Evolutionary conservation across 2,888 invertebrate species (phyloP).

Genomic region (Cephonodes hylas): DNA sequence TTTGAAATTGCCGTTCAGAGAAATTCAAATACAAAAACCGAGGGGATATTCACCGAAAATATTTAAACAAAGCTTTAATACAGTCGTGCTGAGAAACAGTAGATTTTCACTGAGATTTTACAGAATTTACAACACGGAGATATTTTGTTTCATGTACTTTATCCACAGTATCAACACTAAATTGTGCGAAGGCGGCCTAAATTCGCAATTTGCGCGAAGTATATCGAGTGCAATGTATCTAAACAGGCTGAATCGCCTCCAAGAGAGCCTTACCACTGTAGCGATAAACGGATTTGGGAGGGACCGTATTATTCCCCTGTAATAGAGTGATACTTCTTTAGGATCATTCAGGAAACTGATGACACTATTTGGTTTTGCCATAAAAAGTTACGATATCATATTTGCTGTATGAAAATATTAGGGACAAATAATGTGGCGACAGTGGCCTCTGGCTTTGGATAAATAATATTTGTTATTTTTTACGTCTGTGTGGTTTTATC

Average conservation of each 20-base stretch:
- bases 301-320: slow-evolving; percentile 60
- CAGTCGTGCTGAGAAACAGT: neutral
- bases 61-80: neutral
- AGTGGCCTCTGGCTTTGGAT: slow-evolving; percentile 34
- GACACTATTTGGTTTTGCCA: slow-evolving; percentile 73
- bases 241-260: slow-evolving; percentile 50
- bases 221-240: slow-evolving; percentile 63
- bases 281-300: slow-evolving; percentile 73
- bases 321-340: slow-evolving; percentile 71
- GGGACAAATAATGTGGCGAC: slow-evolving; percentile 52
- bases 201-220: slow-evolving; percentile 45
- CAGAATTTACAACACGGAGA: slow-evolving; percentile 7
- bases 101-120: neutral
- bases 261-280: slow-evolving; percentile 56
- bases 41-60: neutral
- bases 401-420: slow-evolving; percentile 68
- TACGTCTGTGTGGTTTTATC: too few relatives aligned
- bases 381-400: slow-evolving; percentile 75
- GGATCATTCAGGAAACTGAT: slow-evolving; percentile 66
- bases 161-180: neutral
- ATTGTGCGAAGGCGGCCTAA: slow-evolving; percentile 36
- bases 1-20: neutral
- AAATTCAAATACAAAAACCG: neutral
- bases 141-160: slow-evolving; percentile 10
- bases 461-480: slow-evolving; percentile 35